phyloP scores from a whole-genome alignment of 1,140 invertebrate species.

The Tyrophagus putrescentiae region DNA sequence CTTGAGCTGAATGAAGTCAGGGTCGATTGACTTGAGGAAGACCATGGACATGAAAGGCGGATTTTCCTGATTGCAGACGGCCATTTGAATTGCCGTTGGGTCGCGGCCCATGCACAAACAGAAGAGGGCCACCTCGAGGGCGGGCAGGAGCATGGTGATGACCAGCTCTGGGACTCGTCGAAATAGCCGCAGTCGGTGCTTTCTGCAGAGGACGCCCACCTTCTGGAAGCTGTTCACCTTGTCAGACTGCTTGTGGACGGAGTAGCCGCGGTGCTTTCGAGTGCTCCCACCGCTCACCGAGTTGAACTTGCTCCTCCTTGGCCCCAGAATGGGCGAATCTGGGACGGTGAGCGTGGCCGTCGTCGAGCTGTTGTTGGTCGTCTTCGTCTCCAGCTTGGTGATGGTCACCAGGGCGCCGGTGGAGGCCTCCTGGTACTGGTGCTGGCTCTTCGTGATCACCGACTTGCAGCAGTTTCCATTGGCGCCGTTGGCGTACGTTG shows the following conservation, averaged over 20 bases:
- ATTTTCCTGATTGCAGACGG: conserved; percentile 46
- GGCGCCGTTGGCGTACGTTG: too few species aligned
- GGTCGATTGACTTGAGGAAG: conserved; percentile 19
- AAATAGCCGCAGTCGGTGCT: conserved; percentile 24
- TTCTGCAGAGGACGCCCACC: conserved; percentile 15
- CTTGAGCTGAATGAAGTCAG: conserved; percentile 18
- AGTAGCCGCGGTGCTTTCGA: conserved; percentile 11
- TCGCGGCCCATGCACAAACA: conserved; percentile 82
- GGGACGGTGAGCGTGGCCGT: too few species aligned
- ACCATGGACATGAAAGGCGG: conserved; percentile 12
- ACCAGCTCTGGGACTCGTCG: conserved; percentile 47
- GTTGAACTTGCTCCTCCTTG: too few species aligned
- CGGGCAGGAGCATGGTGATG: conserved; percentile 78
- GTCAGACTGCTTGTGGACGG: background rate
- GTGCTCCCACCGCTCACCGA: too few species aligned
- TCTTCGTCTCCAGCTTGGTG: background rate
- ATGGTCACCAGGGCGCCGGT: too few species aligned
- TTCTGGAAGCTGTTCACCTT: background rate
- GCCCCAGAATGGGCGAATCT: too few species aligned
- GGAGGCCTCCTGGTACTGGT: too few species aligned
- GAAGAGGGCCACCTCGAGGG: conserved; percentile 85
- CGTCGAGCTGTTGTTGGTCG: background rate
- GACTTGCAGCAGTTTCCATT: too few species aligned
- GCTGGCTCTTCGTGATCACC: too few species aligned
- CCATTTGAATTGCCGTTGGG: conserved; percentile 63